Evolutionary conservation across 2,888 invertebrate species (phyloP).

Genomic region (Erebia palarica): DNA sequence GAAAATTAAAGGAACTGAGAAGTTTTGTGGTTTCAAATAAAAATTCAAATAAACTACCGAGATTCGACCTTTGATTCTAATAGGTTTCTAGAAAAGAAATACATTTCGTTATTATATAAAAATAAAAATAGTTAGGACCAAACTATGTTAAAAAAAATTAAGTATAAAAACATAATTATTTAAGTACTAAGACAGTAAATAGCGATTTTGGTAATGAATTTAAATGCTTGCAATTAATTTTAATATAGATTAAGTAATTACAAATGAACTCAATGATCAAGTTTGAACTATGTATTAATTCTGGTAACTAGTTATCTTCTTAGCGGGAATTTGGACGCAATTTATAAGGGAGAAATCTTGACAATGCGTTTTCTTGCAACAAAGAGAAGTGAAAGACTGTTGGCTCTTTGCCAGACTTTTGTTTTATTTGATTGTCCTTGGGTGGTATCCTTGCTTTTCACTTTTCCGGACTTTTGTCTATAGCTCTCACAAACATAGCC

Average conservation of each 20-base stretch:
- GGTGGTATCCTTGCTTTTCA: background rate
- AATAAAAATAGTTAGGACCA: too few species aligned
- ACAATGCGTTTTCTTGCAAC: slow-evolving; percentile 15
- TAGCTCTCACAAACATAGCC: background rate
- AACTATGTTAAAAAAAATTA: background rate
- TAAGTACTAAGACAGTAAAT: background rate
- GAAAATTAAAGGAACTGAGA: background rate
- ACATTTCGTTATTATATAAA: background rate
- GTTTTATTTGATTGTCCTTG: slow-evolving; percentile 15
- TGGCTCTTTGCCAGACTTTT: slow-evolving; percentile 21
- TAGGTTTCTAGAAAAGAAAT: background rate
- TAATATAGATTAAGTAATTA: background rate
- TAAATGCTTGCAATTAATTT: background rate
- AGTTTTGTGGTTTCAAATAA: background rate
- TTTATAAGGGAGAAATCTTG: slow-evolving; percentile 8
- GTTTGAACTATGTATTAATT: background rate
- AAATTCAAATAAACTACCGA: background rate
- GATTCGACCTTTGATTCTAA: background rate
- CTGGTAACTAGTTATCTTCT: background rate
- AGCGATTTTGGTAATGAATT: background rate
- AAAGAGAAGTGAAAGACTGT: slow-evolving; percentile 13
- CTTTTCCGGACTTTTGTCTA: background rate
- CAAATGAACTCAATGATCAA: background rate
- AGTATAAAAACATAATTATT: background rate
- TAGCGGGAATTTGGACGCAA: background rate